phyloP scores from a whole-genome alignment of 2,797 vertebrate genomes.

The Pangasius mekongensis region DNA sequence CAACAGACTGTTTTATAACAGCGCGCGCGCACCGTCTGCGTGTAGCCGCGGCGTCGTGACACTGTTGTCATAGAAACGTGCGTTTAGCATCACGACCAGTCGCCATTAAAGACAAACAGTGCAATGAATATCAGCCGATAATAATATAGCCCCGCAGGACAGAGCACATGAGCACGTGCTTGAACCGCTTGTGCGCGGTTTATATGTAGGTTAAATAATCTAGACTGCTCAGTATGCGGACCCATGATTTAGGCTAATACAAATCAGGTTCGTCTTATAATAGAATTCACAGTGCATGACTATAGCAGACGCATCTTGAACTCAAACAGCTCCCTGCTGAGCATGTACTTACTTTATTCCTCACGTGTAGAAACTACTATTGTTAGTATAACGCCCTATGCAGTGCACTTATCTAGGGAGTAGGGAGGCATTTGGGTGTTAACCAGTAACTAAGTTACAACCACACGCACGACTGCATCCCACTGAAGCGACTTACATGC shows the following conservation, averaged over 20 bases:
- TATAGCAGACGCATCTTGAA: background rate
- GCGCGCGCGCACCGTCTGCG: background rate
- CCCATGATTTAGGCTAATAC: background rate
- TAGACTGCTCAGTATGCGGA: background rate
- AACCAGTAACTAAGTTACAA: background rate
- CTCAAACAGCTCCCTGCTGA: too few relatives aligned
- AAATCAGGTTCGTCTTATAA: background rate
- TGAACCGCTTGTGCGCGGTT: too few relatives aligned
- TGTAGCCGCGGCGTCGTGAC: background rate
- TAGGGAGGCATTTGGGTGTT: too few relatives aligned
- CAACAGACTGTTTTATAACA: background rate
- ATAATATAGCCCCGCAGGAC: background rate
- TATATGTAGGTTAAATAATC: background rate
- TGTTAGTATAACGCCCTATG: background rate
- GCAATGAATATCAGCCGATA: background rate
- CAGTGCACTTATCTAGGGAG: background rate
- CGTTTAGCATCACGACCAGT: background rate
- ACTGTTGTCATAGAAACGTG: slow-evolving; percentile 2
- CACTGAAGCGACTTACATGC: slow-evolving; percentile 19
- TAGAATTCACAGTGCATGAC: background rate
- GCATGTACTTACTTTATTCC: background rate
- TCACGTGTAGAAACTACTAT: background rate
- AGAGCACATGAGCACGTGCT: background rate
- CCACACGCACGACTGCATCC: background rate
- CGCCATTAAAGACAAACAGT: background rate